Evolutionary conservation across 2,113 vertebrate genomes (phyloP).

Genomic region (Martes martes): DNA sequence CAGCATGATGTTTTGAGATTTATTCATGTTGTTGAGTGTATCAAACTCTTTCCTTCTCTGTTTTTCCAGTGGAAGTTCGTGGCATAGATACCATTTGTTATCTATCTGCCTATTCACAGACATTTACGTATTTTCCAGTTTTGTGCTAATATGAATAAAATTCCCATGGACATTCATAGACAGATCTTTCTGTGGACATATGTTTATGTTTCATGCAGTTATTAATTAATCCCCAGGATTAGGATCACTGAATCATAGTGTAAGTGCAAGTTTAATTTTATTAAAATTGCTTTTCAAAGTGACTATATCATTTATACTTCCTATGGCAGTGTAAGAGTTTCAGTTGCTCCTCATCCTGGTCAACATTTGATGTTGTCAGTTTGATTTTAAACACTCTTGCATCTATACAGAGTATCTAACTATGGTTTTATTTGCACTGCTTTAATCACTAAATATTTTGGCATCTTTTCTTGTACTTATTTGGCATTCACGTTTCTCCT

Average conservation of each 20-base stretch:
- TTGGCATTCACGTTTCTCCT: not conserved
- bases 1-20: not conserved
- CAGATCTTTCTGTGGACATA: not conserved
- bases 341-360: not conserved
- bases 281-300: not conserved
- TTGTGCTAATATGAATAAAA: not conserved
- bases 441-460: not conserved
- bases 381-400: not conserved
- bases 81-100: not conserved
- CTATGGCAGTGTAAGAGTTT: not conserved
- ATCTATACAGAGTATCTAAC: not conserved
- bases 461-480: not conserved
- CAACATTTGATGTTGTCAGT: not conserved
- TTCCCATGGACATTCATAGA: not conserved
- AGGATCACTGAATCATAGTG: not conserved
- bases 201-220: not conserved
- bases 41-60: not conserved
- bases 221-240: not conserved
- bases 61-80: fast-evolving
- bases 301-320: not conserved
- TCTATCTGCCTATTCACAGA: too few species aligned
- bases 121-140: not conserved
- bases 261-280: not conserved
- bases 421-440: not conserved
- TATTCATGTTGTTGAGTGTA: fast-evolving